Conservation (phyloP, 2,888 invertebrate genomes). For the Acanthoscelides obtectus region DNA sequence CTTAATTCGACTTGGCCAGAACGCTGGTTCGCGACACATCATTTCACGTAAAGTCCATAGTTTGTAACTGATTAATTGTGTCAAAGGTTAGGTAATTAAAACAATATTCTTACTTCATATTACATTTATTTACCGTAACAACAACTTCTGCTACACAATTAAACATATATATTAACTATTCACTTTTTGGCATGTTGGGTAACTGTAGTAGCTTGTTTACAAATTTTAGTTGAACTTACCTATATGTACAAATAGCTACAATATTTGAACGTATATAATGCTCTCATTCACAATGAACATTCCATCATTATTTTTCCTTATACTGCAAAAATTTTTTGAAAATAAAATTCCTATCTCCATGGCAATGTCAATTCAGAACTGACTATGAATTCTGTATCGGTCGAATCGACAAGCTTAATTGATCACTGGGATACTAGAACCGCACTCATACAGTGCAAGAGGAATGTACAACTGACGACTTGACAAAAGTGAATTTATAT, state of each 20-base stretch:
- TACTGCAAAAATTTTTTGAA: background rate
- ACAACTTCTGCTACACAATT: slow-evolving; percentile 46
- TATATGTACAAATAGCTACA: slow-evolving; percentile 36
- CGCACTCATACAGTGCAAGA: too few relatives aligned
- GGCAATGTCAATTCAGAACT: too few relatives aligned
- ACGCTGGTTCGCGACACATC: too few relatives aligned
- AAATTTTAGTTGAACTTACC: slow-evolving; percentile 14
- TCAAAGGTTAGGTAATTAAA: background rate
- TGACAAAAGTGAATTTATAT: too few relatives aligned
- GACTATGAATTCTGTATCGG: too few relatives aligned
- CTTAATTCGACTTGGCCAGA: too few relatives aligned
- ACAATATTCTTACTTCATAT: slow-evolving; percentile 13
- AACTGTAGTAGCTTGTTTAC: slow-evolving; percentile 30
- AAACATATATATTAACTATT: slow-evolving; percentile 35
- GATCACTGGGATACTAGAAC: too few relatives aligned
- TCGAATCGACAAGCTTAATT: too few relatives aligned
- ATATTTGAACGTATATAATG: slow-evolving; percentile 14
- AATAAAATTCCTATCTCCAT: background rate
- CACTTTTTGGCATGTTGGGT: slow-evolving; percentile 41
- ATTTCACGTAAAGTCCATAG: too few relatives aligned
- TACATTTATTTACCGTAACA: slow-evolving; percentile 46
- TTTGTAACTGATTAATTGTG: too few relatives aligned
- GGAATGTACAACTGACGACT: too few relatives aligned
- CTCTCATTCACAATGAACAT: slow-evolving; percentile 5
- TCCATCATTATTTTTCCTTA: background rate